A percentile compares a stretch with the other conserved stretches of the same genome.
Conservation (phyloP, 1,140 invertebrate species). For the Melipona quadrifasciata region DNA sequence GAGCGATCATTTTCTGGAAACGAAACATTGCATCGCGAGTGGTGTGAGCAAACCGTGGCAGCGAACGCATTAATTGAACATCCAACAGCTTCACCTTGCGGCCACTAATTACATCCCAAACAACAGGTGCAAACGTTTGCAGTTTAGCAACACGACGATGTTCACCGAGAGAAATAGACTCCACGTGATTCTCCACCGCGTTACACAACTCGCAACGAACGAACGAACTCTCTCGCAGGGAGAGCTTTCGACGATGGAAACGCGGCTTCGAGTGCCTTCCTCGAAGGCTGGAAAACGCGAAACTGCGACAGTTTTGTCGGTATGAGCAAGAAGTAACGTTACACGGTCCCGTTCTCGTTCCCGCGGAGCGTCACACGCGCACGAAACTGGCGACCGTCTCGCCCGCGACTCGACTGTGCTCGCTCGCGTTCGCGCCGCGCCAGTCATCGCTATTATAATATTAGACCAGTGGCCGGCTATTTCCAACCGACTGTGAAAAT, state of each 20-base stretch:
- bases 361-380: slow-evolving; percentile 47
- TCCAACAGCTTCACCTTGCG: neutral
- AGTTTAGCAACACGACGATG: neutral
- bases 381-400: slow-evolving; percentile 42
- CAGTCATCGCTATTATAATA: slow-evolving; percentile 79
- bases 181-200: neutral
- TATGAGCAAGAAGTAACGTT: slow-evolving; percentile 57
- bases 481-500: slow-evolving; percentile 80
- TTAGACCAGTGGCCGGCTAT: slow-evolving; percentile 77
- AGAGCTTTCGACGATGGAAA: neutral
- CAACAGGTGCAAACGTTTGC: neutral
- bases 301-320: slow-evolving; percentile 49
- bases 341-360: slow-evolving; percentile 49
- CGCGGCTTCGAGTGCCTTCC: neutral
- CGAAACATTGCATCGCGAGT: too few species aligned
- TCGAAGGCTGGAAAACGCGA: slow-evolving; percentile 23
- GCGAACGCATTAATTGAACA: neutral
- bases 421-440: slow-evolving; percentile 48
- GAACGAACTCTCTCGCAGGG: neutral
- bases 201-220: neutral
- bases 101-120: neutral
- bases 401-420: slow-evolving; percentile 28
- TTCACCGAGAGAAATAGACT: neutral
- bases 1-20: too few species aligned
- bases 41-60: too few species aligned